These are phyloP conservation scores for Ichneumon xanthorius DNA, from an alignment of 2,888 invertebrate species.

Conservation along the genomic window DNA sequence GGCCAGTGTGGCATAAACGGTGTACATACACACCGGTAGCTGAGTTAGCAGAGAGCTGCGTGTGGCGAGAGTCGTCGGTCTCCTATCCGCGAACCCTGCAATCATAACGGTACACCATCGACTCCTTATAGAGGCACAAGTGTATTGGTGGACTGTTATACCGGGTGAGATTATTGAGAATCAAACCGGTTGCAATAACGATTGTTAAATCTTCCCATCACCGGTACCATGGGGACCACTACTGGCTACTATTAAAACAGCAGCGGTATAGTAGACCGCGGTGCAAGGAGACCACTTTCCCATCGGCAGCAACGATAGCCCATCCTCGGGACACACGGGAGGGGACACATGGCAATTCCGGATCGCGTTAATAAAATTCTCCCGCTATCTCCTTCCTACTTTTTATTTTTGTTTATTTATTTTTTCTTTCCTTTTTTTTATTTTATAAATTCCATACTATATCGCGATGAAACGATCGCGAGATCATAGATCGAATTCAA, in stretches of 20 bases:
- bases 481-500: constrained; percentile 67
- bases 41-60: constrained; percentile 42
- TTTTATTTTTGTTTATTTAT: background rate
- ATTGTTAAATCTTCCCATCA: constrained; percentile 58
- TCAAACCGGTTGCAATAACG: constrained; percentile 67
- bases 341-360: background rate
- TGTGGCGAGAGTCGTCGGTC: constrained; percentile 56
- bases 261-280: constrained; percentile 12
- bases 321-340: background rate
- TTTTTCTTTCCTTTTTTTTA: constrained; percentile 15
- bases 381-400: constrained; percentile 17
- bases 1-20: constrained; percentile 69
- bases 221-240: constrained; percentile 14
- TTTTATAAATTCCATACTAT: constrained; percentile 1
- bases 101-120: constrained; percentile 83
- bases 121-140: constrained; percentile 74
- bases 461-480: constrained; percentile 57
- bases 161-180: constrained; percentile 72
- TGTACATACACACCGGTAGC: constrained; percentile 25
- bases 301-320: constrained; percentile 12
- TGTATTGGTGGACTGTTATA: constrained; percentile 68
- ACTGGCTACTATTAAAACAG: constrained; percentile 33
- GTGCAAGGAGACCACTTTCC: constrained; percentile 30
- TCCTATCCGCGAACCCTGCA: constrained; percentile 74
- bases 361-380: constrained; percentile 18